Evolutionary conservation across 2,888 invertebrate genomes (phyloP).

Genomic region (Craniophora ligustri): DNA sequence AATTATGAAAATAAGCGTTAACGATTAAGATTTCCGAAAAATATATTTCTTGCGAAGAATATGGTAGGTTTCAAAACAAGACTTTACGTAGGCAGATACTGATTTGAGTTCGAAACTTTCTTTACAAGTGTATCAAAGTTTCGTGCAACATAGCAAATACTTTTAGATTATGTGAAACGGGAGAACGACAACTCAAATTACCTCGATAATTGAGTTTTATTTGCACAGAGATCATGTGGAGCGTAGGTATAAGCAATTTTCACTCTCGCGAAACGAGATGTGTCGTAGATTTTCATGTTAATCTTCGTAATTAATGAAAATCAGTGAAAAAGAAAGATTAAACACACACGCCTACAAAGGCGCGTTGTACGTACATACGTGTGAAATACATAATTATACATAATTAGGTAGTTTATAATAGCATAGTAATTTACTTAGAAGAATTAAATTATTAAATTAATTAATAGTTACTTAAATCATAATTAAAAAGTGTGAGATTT

Average conservation of each 20-base stretch:
- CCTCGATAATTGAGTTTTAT: slow-evolving; percentile 65
- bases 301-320: slow-evolving; percentile 64
- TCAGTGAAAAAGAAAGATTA: slow-evolving; percentile 57
- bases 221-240: slow-evolving; percentile 61
- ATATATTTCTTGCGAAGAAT: no score
- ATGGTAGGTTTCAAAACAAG: no score
- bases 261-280: slow-evolving; percentile 65
- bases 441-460: no score
- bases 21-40: no score
- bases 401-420: neutral
- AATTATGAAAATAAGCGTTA: no score
- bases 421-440: no score
- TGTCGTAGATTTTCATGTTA: slow-evolving; percentile 59
- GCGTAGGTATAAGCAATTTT: slow-evolving; percentile 67
- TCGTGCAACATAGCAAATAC: slow-evolving; percentile 40
- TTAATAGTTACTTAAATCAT: no score
- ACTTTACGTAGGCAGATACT: slow-evolving; percentile 11
- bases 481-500: no score
- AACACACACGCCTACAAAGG: slow-evolving; percentile 22
- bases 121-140: slow-evolving; percentile 41
- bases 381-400: slow-evolving; percentile 2
- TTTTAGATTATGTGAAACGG: slow-evolving; percentile 31
- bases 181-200: slow-evolving; percentile 57
- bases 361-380: slow-evolving; percentile 2
- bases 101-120: slow-evolving; percentile 31